These are phyloP conservation scores for Eremophila alpestris DNA, from an alignment of 2,797 vertebrate species.

Conservation along the genomic window DNA sequence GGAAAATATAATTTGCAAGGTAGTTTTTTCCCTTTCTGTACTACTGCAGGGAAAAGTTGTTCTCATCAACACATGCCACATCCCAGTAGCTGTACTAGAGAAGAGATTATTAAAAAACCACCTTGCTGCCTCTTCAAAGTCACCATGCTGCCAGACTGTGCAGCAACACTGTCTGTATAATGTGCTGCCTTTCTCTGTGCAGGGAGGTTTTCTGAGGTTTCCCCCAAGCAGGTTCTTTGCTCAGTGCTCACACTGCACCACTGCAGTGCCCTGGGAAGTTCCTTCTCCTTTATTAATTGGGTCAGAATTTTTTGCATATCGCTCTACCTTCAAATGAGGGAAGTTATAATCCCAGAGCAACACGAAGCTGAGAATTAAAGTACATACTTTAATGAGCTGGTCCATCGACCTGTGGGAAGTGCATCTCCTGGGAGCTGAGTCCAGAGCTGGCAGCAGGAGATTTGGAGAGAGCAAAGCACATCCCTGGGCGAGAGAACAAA, in stretches of 20 bases:
- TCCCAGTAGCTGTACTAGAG: neutral
- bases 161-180: neutral
- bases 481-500: constrained; percentile 17
- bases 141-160: neutral
- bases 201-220: neutral
- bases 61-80: neutral
- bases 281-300: constrained; percentile 40
- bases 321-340: constrained; percentile 5
- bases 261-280: neutral
- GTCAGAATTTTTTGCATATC: constrained; percentile 38
- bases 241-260: neutral
- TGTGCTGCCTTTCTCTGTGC: neutral
- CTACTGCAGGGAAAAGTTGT: neutral
- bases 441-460: neutral
- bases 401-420: neutral
- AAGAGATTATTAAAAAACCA: neutral
- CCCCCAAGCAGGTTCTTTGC: neutral
- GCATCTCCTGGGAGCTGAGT: neutral
- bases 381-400: constrained; percentile 31
- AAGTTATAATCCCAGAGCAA: constrained; percentile 39
- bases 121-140: neutral
- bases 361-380: neutral
- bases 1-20: neutral
- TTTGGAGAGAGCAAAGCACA: neutral
- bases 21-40: neutral